Evolutionary conservation across 1,140 invertebrate species (phyloP).

Genomic region (Ceratina calcarata): DNA sequence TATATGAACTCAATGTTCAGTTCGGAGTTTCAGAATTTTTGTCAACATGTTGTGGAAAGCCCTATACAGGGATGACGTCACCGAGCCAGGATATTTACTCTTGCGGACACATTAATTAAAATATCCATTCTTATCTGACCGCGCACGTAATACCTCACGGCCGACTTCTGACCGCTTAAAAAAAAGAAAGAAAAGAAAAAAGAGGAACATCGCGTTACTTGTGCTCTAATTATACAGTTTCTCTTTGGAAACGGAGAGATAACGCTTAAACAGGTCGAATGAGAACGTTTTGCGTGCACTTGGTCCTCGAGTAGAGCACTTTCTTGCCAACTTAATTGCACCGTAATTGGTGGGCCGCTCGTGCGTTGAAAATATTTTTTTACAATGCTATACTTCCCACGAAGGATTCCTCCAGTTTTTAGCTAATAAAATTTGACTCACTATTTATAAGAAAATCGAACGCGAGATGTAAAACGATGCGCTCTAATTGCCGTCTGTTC

Average conservation of each 20-base stretch:
- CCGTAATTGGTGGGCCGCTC: not conserved
- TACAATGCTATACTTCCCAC: not conserved
- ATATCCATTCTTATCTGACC: slow-evolving; percentile 54
- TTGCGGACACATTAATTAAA: slow-evolving; percentile 53
- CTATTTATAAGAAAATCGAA: too few species aligned
- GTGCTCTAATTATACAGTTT: slow-evolving; percentile 40
- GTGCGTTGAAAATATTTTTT: not conserved
- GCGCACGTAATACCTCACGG: slow-evolving; percentile 31
- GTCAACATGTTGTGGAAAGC: too few species aligned
- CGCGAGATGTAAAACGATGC: too few species aligned
- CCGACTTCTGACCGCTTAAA: slow-evolving; percentile 34
- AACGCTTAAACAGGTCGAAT: slow-evolving; percentile 28
- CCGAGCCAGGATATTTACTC: slow-evolving; percentile 14
- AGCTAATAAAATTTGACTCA: too few species aligned
- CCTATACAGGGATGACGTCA: slow-evolving; percentile 39
- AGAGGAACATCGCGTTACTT: not conserved
- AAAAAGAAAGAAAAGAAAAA: slow-evolving; percentile 25
- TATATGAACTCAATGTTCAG: too few species aligned
- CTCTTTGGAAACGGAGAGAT: slow-evolving; percentile 35
- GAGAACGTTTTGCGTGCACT: not conserved
- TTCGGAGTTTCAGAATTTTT: too few species aligned
- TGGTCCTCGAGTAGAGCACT: too few species aligned
- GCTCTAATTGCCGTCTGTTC: too few species aligned
- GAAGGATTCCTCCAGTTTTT: too few species aligned
- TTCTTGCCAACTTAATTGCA: slow-evolving; percentile 5